These are phyloP conservation scores for Endotricha flammealis DNA, from an alignment of 2,888 invertebrate genomes.

Conservation along the genomic window DNA sequence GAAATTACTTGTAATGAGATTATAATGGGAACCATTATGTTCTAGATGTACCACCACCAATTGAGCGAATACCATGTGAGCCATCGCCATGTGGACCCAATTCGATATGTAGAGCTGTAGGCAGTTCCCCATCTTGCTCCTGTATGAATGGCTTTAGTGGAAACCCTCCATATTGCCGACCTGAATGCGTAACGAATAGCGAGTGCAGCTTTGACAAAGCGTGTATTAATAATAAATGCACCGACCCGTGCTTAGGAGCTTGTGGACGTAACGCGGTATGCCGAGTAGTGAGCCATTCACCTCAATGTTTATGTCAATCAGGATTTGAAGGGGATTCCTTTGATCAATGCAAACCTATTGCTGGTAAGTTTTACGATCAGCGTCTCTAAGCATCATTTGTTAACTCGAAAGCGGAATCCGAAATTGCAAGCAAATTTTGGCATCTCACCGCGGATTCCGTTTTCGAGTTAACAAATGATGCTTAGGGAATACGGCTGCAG, in stretches of 20 bases:
- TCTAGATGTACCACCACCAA: slow-evolving; percentile 45
- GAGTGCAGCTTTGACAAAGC: slow-evolving; percentile 87
- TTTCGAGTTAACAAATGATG: too few species aligned
- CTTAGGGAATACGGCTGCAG: too few species aligned
- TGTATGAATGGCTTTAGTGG: slow-evolving; percentile 85
- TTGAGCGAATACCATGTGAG: slow-evolving; percentile 74
- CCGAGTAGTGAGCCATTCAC: slow-evolving; percentile 89
- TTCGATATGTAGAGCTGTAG: slow-evolving; percentile 80
- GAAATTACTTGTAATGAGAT: too few species aligned
- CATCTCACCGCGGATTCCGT: too few species aligned
- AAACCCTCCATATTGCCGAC: slow-evolving; percentile 86
- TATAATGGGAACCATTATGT: too few species aligned
- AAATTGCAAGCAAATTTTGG: too few species aligned
- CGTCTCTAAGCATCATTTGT: slow-evolving; percentile 2
- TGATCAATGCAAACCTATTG: slow-evolving; percentile 76
- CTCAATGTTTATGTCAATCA: slow-evolving; percentile 87
- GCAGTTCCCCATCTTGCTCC: slow-evolving; percentile 81
- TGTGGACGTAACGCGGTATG: slow-evolving; percentile 89
- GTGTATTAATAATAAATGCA: slow-evolving; percentile 87
- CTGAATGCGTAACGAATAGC: slow-evolving; percentile 89
- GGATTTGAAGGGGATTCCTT: slow-evolving; percentile 88
- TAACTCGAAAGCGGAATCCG: too few species aligned
- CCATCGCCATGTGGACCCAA: slow-evolving; percentile 90
- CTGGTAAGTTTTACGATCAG: slow-evolving; percentile 38
- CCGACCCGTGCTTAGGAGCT: slow-evolving; percentile 88